Base-by-base conservation (phyloP, 2,888 invertebrate species). In the Leuctra nigra region DNA sequence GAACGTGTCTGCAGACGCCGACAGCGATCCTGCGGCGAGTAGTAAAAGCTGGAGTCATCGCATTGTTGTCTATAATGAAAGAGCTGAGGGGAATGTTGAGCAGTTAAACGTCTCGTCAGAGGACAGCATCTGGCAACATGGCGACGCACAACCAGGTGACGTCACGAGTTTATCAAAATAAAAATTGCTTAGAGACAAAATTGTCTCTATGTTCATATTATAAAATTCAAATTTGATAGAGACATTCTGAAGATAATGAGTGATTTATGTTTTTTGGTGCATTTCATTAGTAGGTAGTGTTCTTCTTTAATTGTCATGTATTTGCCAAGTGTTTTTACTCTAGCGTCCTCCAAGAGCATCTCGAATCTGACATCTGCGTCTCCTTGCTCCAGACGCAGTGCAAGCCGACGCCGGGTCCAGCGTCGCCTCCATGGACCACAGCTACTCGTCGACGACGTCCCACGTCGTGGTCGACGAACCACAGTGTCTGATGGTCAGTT, bases 91-190 rank as follows among this genome's bases (percentile, higher is more conserved):
- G 11, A 87, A 87, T 69, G 86, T 87, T 4, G 87, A 87, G 66
- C 87, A 87, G 68, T 87, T 87, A 69, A 86, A 86, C 69, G 86
- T 87, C 64, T 83, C 83, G 62, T 87, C 87, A 0, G 83, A 84
- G 59, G 87, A 87, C 68, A 86, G 86, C 71, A 87, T 87, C 66
- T 87, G 87, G 87, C 84, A 84, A 64, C 86, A n/a, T n/a, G 86
- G 66, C 22, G n/a, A 23, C 9, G 44, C 20, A 23, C 23, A 20
- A 2, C 6, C 23, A n/a, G 44, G 23, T 44, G n/a, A 33, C 23
- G 58, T 41, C 52, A 55, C 2, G 38, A 7, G 38, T 4, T 11
- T n/a, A 6, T 6, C 29, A 11, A 29, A 7, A 29, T 6, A 6
- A 29, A 7, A 29, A 6, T 29, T 29, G 11, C n/a, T n/a, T n/a